Evolutionary conservation across 1,140 invertebrate species (phyloP).

Genomic region (Heliconius nattereri): DNA sequence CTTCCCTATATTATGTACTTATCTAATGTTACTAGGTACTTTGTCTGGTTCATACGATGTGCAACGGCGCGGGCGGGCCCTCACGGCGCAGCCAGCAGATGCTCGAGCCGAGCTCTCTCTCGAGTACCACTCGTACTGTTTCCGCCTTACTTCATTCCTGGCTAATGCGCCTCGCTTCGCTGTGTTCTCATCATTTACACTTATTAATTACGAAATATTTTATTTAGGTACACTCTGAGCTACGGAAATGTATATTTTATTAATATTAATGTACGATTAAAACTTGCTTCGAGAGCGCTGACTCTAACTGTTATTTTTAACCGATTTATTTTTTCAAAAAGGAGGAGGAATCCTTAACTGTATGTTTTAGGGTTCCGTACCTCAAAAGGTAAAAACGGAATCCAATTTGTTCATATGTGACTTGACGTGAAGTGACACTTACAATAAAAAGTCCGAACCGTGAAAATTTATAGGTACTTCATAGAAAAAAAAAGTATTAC

Average conservation of each 20-base stretch:
- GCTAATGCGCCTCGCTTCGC: slow-evolving; percentile 3
- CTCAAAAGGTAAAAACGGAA: too few species aligned
- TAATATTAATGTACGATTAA: neutral
- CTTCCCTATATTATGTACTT: too few species aligned
- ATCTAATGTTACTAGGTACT: too few species aligned
- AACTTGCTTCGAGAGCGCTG: neutral
- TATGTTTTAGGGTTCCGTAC: too few species aligned
- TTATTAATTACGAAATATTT: neutral
- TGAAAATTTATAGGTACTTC: too few species aligned
- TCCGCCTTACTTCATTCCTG: slow-evolving; percentile 19
- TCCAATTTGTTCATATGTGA: too few species aligned
- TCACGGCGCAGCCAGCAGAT: neutral
- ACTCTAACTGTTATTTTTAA: neutral
- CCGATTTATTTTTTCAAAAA: too few species aligned
- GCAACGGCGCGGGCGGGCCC: neutral
- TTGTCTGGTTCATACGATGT: neutral
- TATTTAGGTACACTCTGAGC: neutral
- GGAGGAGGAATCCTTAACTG: too few species aligned
- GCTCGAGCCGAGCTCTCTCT: neutral
- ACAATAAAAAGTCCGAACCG: too few species aligned
- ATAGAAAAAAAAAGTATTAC: too few species aligned
- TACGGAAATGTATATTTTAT: neutral
- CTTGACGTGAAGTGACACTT: too few species aligned
- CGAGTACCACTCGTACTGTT: slow-evolving; percentile 19
- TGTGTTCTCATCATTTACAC: slow-evolving; percentile 4